phyloP scores from a whole-genome alignment of 92 coral and sea anemone genomes.

The Porites evermanni region DNA sequence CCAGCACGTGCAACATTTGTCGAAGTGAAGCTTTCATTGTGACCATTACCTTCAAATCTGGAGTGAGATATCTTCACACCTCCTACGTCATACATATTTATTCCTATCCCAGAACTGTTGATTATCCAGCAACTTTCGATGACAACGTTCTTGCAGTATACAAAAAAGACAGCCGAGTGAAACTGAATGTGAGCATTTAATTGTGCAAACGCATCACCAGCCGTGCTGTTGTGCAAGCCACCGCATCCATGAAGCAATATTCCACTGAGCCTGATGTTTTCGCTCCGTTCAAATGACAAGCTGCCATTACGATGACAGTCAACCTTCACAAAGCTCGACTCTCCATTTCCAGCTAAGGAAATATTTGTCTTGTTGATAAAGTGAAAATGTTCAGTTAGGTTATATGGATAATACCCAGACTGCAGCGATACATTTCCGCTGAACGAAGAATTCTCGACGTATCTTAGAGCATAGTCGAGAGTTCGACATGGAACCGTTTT shows the following conservation, averaged over 20 bases:
- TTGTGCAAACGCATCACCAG: slow-evolving; percentile 30
- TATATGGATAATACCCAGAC: slow-evolving; percentile 44
- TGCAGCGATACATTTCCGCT: slow-evolving; percentile 18
- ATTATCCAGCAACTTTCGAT: slow-evolving; percentile 54
- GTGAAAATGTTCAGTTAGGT: slow-evolving; percentile 60
- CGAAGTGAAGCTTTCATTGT: slow-evolving; percentile 14
- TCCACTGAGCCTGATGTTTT: slow-evolving; percentile 55
- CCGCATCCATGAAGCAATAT: slow-evolving; percentile 76
- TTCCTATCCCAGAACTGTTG: slow-evolving; percentile 83
- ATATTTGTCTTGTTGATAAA: slow-evolving; percentile 41
- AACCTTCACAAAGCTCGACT: slow-evolving; percentile 46
- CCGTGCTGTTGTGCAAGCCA: slow-evolving; percentile 69
- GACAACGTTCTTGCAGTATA: slow-evolving; percentile 61
- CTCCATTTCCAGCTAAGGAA: slow-evolving; percentile 48
- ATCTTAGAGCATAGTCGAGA: slow-evolving; percentile 58
- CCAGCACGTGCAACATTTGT: slow-evolving; percentile 60
- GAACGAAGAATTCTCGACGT: slow-evolving; percentile 44
- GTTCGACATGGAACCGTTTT: slow-evolving; percentile 55
- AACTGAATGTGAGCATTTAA: slow-evolving; percentile 26
- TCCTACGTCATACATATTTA: slow-evolving; percentile 82
- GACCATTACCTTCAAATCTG: slow-evolving; percentile 63
- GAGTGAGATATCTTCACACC: slow-evolving; percentile 72
- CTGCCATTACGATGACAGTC: slow-evolving; percentile 65
- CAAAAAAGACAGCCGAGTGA: slow-evolving; percentile 73
- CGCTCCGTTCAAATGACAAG: slow-evolving; percentile 69